Conservation (phyloP, 2,113 vertebrate species). For the Spheniscus mendiculus region DNA sequence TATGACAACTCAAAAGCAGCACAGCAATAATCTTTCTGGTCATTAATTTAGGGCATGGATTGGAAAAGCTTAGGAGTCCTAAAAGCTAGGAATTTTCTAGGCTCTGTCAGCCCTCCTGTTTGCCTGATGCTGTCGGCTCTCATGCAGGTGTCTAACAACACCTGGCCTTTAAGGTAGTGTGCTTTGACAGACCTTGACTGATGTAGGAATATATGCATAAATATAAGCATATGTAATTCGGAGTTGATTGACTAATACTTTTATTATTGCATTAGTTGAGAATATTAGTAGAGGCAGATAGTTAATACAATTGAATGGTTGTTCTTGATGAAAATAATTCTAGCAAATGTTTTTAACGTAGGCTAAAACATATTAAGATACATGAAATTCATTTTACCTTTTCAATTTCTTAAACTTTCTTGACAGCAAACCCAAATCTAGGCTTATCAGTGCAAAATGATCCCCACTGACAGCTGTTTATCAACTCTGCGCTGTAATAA, state of each 20-base stretch:
- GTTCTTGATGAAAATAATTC: neutral
- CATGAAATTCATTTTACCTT: neutral
- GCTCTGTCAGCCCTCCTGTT: neutral
- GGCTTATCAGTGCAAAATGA: neutral
- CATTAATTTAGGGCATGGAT: neutral
- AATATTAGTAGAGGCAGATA: neutral
- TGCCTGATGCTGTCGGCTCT: neutral
- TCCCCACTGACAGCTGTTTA: neutral
- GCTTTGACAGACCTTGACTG: neutral
- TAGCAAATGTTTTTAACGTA: neutral
- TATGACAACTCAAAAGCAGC: neutral
- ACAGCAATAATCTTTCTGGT: neutral
- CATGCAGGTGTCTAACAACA: neutral
- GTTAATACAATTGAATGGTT: neutral
- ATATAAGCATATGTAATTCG: fast-evolving
- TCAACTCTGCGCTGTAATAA: neutral
- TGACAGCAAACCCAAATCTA: neutral
- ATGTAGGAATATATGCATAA: neutral
- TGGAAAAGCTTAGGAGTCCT: neutral
- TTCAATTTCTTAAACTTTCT: neutral
- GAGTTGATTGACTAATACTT: neutral
- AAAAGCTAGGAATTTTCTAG: neutral
- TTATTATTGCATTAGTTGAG: neutral
- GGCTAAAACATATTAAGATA: neutral
- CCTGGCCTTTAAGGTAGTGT: neutral